Evolutionary conservation across 1,140 invertebrate genomes (phyloP), one percentile per base, ranked within the genome.

Genomic region (Zaprionus gabonicus): DNA sequence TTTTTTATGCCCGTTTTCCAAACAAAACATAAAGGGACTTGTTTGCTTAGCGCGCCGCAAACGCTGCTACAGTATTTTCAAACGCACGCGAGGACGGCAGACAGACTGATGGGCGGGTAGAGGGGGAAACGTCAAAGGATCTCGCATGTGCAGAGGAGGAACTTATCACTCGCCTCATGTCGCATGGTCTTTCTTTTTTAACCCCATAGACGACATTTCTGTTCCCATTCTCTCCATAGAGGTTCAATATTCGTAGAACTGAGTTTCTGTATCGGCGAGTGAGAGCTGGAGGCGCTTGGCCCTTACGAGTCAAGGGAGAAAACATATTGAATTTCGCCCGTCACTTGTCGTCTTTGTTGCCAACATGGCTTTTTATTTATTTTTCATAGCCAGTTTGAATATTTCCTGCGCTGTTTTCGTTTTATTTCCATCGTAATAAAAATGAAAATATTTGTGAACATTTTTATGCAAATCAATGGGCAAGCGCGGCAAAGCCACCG

Each of bases 401-500:
- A 64, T 81, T 65, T 76, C 60, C 31, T 55, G 36, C 49, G 36
- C n/a, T 73, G 23, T 67, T 27, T 63, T 49, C 6, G 28, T 68
- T 73, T 58, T 76, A 67, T 67, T 63, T 77, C 64, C 49, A 17
- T 60, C 27, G 62, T 82, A 87, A 80, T 78, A 82, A 84, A 82
- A 86, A 74, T 64, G 58, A 81, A 88, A 90, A 88, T 88, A 84
- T 88, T 88, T 90, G 84, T 81, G 75, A 88, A 76, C 85, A 79
- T 88, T 88, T 81, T 84, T 84, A 88, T 88, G 85, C 85, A 88
- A 88, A 88, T 90, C 81, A 90, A 84, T 79, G 76, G 25, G 55
- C 44, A 15, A 59, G 53, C 44, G 20, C 31, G 56, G 2, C 20
- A 31, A 57, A 70, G 68, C 36, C 34, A 65, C 73, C 73, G 49